Percentiles rank a stretch among this genome's conserved stretches.
Evolutionary conservation across 2,113 vertebrate genomes (phyloP).

Genomic region (Craseonycteris thonglongyai): DNA sequence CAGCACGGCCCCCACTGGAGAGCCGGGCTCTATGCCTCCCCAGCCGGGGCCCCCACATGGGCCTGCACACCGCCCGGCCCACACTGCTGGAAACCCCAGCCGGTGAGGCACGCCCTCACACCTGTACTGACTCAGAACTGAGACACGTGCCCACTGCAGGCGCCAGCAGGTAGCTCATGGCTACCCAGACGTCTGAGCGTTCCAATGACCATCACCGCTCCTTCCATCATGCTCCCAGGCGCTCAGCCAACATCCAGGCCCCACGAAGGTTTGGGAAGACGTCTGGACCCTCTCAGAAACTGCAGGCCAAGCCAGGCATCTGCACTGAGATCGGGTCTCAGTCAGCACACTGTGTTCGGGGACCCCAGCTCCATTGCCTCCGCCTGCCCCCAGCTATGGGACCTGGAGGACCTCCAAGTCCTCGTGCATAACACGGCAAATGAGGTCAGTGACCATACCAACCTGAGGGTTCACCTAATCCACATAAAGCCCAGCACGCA

Average conservation of each 20-base stretch:
- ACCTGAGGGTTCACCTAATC: rapidly evolving
- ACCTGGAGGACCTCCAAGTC: not conserved
- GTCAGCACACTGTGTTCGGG: not conserved
- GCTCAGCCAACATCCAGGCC: not conserved
- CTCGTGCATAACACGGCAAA: rapidly evolving
- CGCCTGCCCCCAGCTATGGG: rapidly evolving
- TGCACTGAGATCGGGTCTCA: not conserved
- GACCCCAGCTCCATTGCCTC: rapidly evolving
- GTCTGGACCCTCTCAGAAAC: not conserved
- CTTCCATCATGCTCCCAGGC: not conserved
- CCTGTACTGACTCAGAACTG: not conserved
- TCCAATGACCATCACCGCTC: not conserved
- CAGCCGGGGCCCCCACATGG: rapidly evolving
- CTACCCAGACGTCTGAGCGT: not conserved
- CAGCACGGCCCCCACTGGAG: not conserved
- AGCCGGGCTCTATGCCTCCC: rapidly evolving
- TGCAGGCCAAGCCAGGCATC: not conserved
- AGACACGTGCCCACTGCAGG: not conserved
- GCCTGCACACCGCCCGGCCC: not conserved
- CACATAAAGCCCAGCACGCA: not conserved
- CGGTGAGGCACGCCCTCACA: not conserved
- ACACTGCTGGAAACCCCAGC: not conserved
- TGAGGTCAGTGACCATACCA: not conserved
- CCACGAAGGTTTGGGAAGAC: not conserved
- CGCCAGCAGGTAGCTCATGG: not conserved